These are phyloP conservation scores for Smittia aterrima DNA, from an alignment of 2,888 invertebrate genomes.

Conservation along the genomic window DNA sequence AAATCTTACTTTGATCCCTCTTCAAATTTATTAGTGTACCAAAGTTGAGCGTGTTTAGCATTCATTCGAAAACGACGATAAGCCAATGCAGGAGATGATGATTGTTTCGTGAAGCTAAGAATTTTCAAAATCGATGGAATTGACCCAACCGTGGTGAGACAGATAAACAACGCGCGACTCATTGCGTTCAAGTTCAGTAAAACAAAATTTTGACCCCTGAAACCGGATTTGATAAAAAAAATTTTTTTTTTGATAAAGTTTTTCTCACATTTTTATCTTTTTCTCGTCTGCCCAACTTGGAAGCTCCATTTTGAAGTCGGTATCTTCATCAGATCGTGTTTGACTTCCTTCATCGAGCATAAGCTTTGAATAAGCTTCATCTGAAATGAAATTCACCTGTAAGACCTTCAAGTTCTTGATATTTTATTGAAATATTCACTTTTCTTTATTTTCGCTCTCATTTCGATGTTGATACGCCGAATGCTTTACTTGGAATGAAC, in stretches of 20 bases:
- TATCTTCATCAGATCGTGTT: background rate
- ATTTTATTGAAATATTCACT: no score
- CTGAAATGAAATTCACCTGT: background rate
- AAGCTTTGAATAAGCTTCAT: background rate
- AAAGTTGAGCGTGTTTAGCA: background rate
- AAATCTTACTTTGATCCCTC: background rate
- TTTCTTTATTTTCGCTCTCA: no score
- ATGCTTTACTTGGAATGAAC: no score
- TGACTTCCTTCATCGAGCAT: background rate
- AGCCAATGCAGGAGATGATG: slow-evolving; percentile 15
- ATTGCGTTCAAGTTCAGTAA: background rate
- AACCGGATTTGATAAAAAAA: background rate
- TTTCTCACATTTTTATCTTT: slow-evolving; percentile 22
- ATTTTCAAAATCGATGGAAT: background rate
- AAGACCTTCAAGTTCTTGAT: no score
- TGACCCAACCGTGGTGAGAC: background rate
- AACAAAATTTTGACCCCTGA: slow-evolving; percentile 14
- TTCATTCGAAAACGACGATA: slow-evolving; percentile 14
- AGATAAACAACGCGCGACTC: background rate
- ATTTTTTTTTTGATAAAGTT: background rate
- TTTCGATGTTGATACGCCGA: no score
- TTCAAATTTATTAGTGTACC: background rate
- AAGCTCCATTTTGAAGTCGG: background rate
- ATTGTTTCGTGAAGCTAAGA: slow-evolving; percentile 10
- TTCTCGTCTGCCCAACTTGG: slow-evolving; percentile 19